Conservation (phyloP, 2,888 invertebrate genomes). For the Oxytorus armatus region DNA sequence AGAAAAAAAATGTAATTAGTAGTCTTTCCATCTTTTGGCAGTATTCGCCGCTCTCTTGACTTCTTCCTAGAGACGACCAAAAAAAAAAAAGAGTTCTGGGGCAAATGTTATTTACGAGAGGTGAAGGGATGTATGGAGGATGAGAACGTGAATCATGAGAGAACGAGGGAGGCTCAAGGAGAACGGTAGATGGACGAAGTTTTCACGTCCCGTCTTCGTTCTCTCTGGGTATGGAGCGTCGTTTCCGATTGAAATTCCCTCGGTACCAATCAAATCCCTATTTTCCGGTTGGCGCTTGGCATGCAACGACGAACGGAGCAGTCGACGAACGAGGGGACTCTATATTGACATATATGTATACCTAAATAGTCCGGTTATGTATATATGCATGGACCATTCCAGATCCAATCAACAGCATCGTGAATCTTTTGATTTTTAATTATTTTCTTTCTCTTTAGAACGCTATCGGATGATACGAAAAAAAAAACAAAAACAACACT, state of each 20-base stretch:
- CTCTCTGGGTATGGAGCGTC: constrained; percentile 52
- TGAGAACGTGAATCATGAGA: constrained; percentile 38
- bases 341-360: constrained; percentile 2
- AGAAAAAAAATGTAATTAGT: no score
- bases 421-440: no score
- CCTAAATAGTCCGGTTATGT: neutral
- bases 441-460: no score
- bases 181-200: constrained; percentile 41
- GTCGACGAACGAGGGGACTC: constrained; percentile 42
- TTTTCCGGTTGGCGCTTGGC: constrained; percentile 77
- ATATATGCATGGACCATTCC: neutral
- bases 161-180: constrained; percentile 7
- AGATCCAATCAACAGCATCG: no score
- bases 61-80: constrained; percentile 40
- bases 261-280: constrained; percentile 82
- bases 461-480: no score
- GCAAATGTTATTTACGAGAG: constrained; percentile 81
- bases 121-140: constrained; percentile 48
- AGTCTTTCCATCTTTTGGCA: constrained; percentile 2
- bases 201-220: constrained; percentile 50
- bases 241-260: constrained; percentile 81
- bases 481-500: no score
- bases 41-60: constrained; percentile 20
- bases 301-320: constrained; percentile 70
- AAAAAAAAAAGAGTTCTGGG: constrained; percentile 65